phyloP scores from a whole-genome alignment of 2,113 vertebrate genomes.

The Otis tarda region DNA sequence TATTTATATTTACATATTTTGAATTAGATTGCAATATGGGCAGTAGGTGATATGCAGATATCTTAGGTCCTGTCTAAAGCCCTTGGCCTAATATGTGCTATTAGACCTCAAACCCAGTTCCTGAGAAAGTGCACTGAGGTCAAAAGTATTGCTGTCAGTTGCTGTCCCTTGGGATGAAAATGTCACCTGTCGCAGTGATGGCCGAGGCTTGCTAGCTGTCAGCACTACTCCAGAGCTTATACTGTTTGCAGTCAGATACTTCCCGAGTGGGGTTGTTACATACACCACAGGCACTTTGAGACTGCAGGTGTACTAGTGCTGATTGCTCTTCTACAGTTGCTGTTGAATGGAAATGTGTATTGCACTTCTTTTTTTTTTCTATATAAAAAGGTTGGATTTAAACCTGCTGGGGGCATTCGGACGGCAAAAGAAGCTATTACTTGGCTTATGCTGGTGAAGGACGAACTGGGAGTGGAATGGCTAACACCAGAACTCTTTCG shows the following conservation, averaged over 20 bases:
- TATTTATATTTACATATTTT: not conserved
- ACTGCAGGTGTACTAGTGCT: not conserved
- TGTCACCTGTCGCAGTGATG: not conserved
- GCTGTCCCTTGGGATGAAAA: not conserved
- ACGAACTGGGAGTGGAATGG: slow-evolving; percentile 91
- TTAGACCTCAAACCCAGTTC: not conserved
- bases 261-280: not conserved
- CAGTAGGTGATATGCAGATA: not conserved
- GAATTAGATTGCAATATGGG: not conserved
- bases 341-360: not conserved
- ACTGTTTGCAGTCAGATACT: not conserved
- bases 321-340: not conserved
- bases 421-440: slow-evolving; percentile 86
- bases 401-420: slow-evolving; percentile 94
- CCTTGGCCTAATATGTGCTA: not conserved
- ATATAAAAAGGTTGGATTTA: slow-evolving; percentile 82
- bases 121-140: not conserved
- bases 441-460: slow-evolving; percentile 92
- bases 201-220: not conserved
- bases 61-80: not conserved
- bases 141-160: not conserved
- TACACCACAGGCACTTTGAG: not conserved
- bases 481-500: slow-evolving; percentile 88
- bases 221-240: not conserved
- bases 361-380: not conserved